A percentile compares a stretch with the other conserved stretches of the same genome.
Conservation (phyloP, 1,140 invertebrate genomes). For the Caenorhabditis inopinata region DNA sequence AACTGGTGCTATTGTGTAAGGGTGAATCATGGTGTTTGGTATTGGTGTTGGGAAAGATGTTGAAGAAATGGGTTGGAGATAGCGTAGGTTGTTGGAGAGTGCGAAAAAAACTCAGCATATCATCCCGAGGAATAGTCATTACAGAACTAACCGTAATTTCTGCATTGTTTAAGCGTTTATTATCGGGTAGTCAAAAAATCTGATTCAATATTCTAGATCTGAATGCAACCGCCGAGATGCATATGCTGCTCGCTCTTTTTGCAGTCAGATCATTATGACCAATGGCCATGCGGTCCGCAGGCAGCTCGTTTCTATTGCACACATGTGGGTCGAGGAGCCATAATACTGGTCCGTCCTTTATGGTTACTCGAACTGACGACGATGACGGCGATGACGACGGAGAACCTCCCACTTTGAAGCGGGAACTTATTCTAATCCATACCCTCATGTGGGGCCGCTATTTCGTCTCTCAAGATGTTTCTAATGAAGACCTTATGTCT, state of each 20-base stretch:
- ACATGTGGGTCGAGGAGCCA: constrained; percentile 19
- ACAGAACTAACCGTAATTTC: too few relatives aligned
- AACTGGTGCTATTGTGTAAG: too few relatives aligned
- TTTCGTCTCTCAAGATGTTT: constrained; percentile 25
- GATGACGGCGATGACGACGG: too few relatives aligned
- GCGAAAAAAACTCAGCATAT: too few relatives aligned
- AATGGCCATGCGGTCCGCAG: neutral
- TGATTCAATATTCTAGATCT: too few relatives aligned
- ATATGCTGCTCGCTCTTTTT: neutral
- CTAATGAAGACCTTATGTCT: constrained; percentile 26
- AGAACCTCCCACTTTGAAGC: neutral
- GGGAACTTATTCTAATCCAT: constrained; percentile 21
- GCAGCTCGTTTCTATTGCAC: constrained; percentile 23
- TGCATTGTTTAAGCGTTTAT: too few relatives aligned
- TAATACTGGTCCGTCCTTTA: constrained; percentile 9
- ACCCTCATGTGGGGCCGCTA: neutral
- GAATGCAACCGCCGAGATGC: neutral
- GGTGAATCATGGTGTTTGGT: too few relatives aligned
- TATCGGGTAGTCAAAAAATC: too few relatives aligned
- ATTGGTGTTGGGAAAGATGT: too few relatives aligned
- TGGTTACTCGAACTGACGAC: neutral
- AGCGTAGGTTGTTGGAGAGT: too few relatives aligned
- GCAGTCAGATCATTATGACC: neutral
- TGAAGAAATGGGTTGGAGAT: too few relatives aligned
- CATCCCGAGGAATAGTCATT: too few relatives aligned